Evolutionary conservation across 2,113 vertebrate genomes (phyloP).

Genomic region (Haliaeetus leucogaster): DNA sequence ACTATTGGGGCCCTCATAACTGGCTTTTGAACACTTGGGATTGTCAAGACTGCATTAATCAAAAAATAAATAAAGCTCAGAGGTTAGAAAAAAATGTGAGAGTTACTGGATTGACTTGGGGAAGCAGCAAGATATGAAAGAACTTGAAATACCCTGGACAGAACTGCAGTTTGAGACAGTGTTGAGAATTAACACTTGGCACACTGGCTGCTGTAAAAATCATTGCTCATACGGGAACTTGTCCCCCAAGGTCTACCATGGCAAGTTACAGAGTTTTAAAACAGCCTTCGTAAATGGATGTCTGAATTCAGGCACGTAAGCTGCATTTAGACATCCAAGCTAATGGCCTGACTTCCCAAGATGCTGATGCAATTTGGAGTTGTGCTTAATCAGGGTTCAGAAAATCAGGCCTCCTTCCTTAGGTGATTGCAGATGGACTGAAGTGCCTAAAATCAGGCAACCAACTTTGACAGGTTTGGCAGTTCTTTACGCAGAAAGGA

Average conservation of each 20-base stretch:
- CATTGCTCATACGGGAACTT: not conserved
- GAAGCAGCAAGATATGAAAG: not conserved
- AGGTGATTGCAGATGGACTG: not conserved
- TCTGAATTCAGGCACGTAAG: not conserved
- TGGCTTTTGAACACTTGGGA: not conserved
- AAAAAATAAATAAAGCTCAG: not conserved
- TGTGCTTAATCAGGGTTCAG: not conserved
- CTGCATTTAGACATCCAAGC: not conserved
- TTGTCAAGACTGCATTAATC: not conserved
- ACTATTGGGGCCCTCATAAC: not conserved
- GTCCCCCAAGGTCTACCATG: not conserved
- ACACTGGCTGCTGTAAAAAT: not conserved
- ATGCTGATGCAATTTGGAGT: not conserved
- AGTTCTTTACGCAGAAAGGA: not conserved
- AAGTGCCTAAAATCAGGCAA: not conserved
- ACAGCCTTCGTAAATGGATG: not conserved
- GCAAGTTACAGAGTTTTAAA: not conserved
- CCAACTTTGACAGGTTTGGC: not conserved
- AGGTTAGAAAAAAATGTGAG: not conserved
- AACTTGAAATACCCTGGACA: not conserved
- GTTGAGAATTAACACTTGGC: not conserved
- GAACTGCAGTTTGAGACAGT: not conserved
- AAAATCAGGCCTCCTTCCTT: not conserved
- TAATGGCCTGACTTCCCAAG: not conserved
- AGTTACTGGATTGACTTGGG: not conserved